These are phyloP conservation scores for Plecotus auritus DNA, from an alignment of 2,113 vertebrate genomes.

Conservation along the genomic window DNA sequence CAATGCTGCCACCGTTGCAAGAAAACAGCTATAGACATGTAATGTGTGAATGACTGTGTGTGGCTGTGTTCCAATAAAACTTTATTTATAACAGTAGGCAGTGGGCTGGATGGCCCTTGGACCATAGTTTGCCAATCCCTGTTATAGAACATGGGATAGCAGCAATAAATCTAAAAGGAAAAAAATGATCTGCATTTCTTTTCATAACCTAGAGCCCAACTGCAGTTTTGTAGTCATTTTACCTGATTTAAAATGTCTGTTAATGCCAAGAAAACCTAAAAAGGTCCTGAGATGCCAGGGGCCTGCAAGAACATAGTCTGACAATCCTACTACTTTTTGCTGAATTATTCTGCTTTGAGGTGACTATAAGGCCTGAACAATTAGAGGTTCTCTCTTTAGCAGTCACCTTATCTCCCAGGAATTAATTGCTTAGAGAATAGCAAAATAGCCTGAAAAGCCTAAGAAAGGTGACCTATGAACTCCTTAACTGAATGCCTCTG, in stretches of 20 bases:
- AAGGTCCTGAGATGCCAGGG: not conserved
- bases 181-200: not conserved
- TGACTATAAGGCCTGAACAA: not conserved
- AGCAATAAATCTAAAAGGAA: not conserved
- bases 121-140: not conserved
- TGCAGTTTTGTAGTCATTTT: slow-evolving; percentile 1
- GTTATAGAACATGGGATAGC: not conserved
- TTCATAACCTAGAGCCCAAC: not conserved
- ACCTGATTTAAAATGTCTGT: not conserved
- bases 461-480: not conserved
- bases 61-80: not conserved
- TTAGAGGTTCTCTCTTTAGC: not conserved
- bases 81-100: not conserved
- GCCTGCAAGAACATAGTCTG: not conserved
- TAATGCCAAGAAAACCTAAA: not conserved
- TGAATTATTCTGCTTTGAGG: not conserved
- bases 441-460: not conserved
- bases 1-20: not conserved
- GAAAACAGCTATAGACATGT: not conserved
- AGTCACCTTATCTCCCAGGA: not conserved
- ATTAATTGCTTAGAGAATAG: not conserved
- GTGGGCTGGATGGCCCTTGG: not conserved
- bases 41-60: not conserved
- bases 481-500: not conserved
- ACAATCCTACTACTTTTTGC: not conserved